Evolutionary conservation across 2,888 invertebrate genomes (phyloP).

Genomic region (Mythimna impura): DNA sequence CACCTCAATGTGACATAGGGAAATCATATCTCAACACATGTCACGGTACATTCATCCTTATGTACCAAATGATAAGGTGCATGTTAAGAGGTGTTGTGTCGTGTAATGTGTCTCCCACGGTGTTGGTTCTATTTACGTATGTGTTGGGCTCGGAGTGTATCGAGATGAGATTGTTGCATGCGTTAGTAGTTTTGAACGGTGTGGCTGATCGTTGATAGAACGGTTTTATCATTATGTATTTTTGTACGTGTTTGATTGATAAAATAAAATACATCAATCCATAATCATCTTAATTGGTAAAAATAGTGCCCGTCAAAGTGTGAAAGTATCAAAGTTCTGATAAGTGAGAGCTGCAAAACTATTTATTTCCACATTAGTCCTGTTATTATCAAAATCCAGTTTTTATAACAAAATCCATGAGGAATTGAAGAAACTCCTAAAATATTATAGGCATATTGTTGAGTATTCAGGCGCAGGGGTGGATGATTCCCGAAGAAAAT

Average conservation of each 20-base stretch:
- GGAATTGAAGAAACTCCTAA: no score
- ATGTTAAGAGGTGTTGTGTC: slow-evolving; percentile 40
- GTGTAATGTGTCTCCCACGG: slow-evolving; percentile 78
- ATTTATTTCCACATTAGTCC: no score
- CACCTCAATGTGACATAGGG: slow-evolving; percentile 70
- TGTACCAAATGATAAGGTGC: slow-evolving; percentile 55
- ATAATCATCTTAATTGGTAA: background rate
- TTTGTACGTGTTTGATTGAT: background rate
- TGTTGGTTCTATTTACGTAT: slow-evolving; percentile 77
- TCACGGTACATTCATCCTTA: slow-evolving; percentile 65
- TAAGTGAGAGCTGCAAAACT: no score
- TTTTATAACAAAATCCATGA: no score
- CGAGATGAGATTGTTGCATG: slow-evolving; percentile 49
- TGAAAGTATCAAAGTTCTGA: background rate
- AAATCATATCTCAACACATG: slow-evolving; percentile 47
- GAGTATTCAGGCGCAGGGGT: no score
- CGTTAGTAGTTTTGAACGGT: slow-evolving; percentile 34
- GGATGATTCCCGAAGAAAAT: no score
- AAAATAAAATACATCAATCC: background rate
- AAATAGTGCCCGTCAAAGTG: no score
- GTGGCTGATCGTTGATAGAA: background rate
- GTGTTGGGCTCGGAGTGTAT: slow-evolving; percentile 63
- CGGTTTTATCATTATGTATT: background rate
- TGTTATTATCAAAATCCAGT: no score
- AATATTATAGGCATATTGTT: no score